Evolutionary conservation across 2,888 invertebrate species (phyloP).

Genomic region (Subacronicta megacephala): DNA sequence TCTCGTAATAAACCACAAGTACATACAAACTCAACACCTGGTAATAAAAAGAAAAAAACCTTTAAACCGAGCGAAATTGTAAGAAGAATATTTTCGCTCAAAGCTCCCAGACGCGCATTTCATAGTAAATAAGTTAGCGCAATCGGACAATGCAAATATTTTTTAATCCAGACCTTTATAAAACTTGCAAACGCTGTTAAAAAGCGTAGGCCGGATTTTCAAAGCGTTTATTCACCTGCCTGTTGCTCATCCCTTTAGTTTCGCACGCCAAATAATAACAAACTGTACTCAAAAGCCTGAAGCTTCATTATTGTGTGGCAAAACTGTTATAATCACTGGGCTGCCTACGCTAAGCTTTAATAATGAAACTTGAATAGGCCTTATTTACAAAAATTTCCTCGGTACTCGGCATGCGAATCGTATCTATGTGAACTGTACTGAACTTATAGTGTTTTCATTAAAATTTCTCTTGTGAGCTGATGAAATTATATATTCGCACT

Average conservation of each 20-base stretch:
- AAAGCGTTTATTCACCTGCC: slow-evolving; percentile 58
- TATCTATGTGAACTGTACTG: slow-evolving; percentile 22
- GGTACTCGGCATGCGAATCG: slow-evolving; percentile 23
- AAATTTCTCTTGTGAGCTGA: slow-evolving; percentile 6
- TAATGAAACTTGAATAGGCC: slow-evolving; percentile 54
- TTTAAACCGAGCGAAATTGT: slow-evolving; percentile 19
- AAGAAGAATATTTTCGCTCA: slow-evolving; percentile 17
- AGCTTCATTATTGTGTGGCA: slow-evolving; percentile 24
- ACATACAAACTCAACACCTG: background rate
- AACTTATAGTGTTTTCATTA: slow-evolving; percentile 25
- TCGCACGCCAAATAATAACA: slow-evolving; percentile 12
- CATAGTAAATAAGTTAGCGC: slow-evolving; percentile 44
- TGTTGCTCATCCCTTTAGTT: slow-evolving; percentile 60
- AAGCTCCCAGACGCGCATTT: slow-evolving; percentile 26
- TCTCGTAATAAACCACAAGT: slow-evolving; percentile 11
- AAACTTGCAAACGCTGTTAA: slow-evolving; percentile 40
- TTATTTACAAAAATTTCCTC: slow-evolving; percentile 41
- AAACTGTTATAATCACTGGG: slow-evolving; percentile 45
- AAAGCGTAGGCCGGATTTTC: slow-evolving; percentile 47
- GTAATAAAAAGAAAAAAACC: slow-evolving; percentile 10
- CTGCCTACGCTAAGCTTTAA: slow-evolving; percentile 50
- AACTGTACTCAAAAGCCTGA: slow-evolving; percentile 18
- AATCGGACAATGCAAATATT: slow-evolving; percentile 33
- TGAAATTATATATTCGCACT: background rate
- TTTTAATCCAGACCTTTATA: slow-evolving; percentile 47